These are phyloP conservation scores for Drosophila jambulina DNA, from an alignment of 1,140 invertebrate species.

Conservation along the genomic window DNA sequence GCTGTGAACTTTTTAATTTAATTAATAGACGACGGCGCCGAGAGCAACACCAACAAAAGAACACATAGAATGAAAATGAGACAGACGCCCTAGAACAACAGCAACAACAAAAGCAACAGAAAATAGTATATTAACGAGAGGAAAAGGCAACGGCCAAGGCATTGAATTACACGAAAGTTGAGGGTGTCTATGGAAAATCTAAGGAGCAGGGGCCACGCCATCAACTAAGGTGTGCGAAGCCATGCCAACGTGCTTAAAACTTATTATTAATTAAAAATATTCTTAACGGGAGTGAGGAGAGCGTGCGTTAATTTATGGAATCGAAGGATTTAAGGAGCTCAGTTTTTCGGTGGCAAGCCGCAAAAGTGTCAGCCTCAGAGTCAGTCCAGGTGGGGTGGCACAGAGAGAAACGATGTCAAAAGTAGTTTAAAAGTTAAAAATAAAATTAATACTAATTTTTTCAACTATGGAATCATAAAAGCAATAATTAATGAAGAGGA, in stretches of 20 bases:
- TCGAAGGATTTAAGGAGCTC: slow-evolving; percentile 46
- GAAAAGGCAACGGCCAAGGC: slow-evolving; percentile 35
- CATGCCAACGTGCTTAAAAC: slow-evolving; percentile 62
- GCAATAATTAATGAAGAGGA: background rate
- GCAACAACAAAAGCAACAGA: slow-evolving; percentile 6
- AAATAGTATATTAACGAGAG: slow-evolving; percentile 19
- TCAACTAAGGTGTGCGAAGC: slow-evolving; percentile 43
- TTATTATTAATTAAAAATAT: slow-evolving; percentile 80
- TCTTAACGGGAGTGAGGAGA: slow-evolving; percentile 20
- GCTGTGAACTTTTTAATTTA: slow-evolving; percentile 78
- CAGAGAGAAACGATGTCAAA: background rate
- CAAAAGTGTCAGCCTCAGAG: slow-evolving; percentile 19
- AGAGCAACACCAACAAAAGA: slow-evolving; percentile 25
- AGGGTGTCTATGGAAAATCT: slow-evolving; percentile 14
- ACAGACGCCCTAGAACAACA: slow-evolving; percentile 33
- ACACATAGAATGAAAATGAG: slow-evolving; percentile 35
- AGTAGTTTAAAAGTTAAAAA: background rate
- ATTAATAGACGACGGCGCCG: slow-evolving; percentile 68
- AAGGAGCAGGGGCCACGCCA: slow-evolving; percentile 2
- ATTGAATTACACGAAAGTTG: slow-evolving; percentile 76
- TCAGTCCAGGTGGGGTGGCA: slow-evolving; percentile 11
- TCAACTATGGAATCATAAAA: too few species aligned
- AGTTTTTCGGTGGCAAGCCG: slow-evolving; percentile 19
- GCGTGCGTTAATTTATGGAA: slow-evolving; percentile 52
- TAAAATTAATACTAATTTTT: too few species aligned